These are phyloP conservation scores for Stegastes partitus DNA, from an alignment of 2,113 vertebrate genomes.

Conservation along the genomic window DNA sequence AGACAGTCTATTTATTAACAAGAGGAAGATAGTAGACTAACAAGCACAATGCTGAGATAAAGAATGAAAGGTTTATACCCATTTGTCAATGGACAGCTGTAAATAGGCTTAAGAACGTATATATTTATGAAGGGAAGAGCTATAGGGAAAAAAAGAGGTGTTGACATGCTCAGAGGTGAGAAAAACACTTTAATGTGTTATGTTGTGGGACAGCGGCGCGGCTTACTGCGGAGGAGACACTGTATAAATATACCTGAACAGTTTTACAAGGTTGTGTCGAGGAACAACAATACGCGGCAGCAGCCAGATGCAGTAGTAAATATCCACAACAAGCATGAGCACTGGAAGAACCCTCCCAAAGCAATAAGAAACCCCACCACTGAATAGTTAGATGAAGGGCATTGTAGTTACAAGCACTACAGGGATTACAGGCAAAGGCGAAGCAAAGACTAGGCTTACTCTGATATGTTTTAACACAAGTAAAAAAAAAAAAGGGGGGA, in stretches of 20 bases:
- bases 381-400: slow-evolving; percentile 70
- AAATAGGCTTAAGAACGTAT: slow-evolving; percentile 22
- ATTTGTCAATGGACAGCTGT: slow-evolving; percentile 44
- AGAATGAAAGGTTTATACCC: slow-evolving; percentile 26
- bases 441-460: slow-evolving; percentile 50
- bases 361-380: slow-evolving; percentile 53
- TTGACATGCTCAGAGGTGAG: slow-evolving; percentile 55
- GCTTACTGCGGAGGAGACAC: slow-evolving; percentile 45
- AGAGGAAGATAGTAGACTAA: slow-evolving; percentile 24
- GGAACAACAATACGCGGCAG: slow-evolving; percentile 51
- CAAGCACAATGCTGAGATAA: slow-evolving; percentile 45
- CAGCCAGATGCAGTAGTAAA: slow-evolving; percentile 53
- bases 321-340: slow-evolving; percentile 60
- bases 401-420: slow-evolving; percentile 65
- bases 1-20: slow-evolving; percentile 30
- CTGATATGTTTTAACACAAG: slow-evolving; percentile 62
- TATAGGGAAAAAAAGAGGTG: slow-evolving; percentile 31
- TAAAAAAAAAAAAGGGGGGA: slow-evolving; percentile 25
- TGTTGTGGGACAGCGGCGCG: slow-evolving; percentile 50
- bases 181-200: slow-evolving; percentile 74
- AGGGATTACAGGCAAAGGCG: slow-evolving; percentile 61
- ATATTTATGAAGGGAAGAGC: slow-evolving; percentile 40
- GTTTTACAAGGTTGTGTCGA: slow-evolving; percentile 67
- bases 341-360: slow-evolving; percentile 47
- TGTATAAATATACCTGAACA: slow-evolving; percentile 70